These are phyloP conservation scores for Acanthis flammea DNA, from an alignment of 2,797 vertebrate genomes.

Conservation along the genomic window DNA sequence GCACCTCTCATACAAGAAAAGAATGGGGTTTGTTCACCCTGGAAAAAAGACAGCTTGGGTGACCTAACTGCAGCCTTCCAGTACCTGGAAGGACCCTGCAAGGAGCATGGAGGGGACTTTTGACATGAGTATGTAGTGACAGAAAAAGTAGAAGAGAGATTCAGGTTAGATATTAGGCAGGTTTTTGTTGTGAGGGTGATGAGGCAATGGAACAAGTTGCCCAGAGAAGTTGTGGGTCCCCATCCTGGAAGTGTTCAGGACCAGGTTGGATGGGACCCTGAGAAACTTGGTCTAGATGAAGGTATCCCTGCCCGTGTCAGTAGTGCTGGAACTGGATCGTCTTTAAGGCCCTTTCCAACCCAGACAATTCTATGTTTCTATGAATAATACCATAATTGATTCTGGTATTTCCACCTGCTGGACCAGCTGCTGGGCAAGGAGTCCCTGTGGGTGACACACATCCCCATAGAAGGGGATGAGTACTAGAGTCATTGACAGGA, in stretches of 20 bases:
- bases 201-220: not conserved
- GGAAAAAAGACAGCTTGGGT: fast-evolving
- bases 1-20: not conserved
- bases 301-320: not conserved
- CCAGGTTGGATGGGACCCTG: not conserved
- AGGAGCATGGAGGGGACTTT: not conserved
- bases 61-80: not conserved
- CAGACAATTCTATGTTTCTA: not conserved
- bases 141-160: not conserved
- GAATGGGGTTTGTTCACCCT: not conserved
- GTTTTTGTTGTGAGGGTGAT: not conserved
- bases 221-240: not conserved
- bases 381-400: not conserved
- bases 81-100: not conserved
- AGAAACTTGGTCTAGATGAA: not conserved
- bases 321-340: not conserved
- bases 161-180: not conserved
- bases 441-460: not conserved
- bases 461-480: not conserved
- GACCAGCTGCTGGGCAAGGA: not conserved
- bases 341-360: not conserved
- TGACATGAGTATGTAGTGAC: not conserved
- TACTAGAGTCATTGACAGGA: not conserved
- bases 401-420: not conserved
- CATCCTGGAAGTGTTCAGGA: not conserved